Evolutionary conservation across 2,888 invertebrate genomes (phyloP).

Genomic region (Chloroclystis v-ata): DNA sequence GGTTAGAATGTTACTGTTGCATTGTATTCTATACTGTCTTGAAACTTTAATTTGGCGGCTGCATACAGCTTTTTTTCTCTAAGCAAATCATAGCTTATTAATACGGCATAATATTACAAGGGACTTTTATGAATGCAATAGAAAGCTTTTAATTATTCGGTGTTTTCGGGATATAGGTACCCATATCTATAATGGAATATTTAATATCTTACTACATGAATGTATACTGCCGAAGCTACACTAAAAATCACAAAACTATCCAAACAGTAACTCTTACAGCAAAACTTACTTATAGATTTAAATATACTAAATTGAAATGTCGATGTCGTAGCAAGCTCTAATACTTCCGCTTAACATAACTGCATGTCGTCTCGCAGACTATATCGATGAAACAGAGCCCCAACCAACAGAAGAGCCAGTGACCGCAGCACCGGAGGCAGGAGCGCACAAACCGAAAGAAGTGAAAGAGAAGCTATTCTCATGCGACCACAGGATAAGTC

Average conservation of each 20-base stretch:
- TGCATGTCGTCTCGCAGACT: slow-evolving; percentile 52
- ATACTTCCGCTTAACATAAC: slow-evolving; percentile 62
- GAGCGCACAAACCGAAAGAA: slow-evolving; percentile 48
- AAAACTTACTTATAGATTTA: neutral
- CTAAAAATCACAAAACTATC: neutral
- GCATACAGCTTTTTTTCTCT: neutral
- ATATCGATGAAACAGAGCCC: slow-evolving; percentile 39
- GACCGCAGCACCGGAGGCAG: slow-evolving; percentile 34
- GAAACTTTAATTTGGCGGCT: too few species aligned
- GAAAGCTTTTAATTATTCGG: too few species aligned
- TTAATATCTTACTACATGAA: too few species aligned
- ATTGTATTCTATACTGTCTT: too few species aligned
- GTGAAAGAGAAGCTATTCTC: slow-evolving; percentile 74
- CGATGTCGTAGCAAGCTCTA: slow-evolving; percentile 35
- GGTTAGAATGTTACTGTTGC: too few species aligned
- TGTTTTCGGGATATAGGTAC: too few species aligned
- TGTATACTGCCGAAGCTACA: too few species aligned
- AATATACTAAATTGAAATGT: neutral
- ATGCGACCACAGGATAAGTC: slow-evolving; percentile 84
- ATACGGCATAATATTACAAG: too few species aligned
- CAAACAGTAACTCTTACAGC: neutral
- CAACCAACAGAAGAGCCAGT: slow-evolving; percentile 40
- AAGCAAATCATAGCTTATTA: too few species aligned
- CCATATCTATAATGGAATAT: too few species aligned
- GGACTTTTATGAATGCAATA: too few species aligned